Evolutionary conservation across 2,888 invertebrate species (phyloP), one percentile per base, ranked within the genome.

Genomic region (Campoplex nolae): DNA sequence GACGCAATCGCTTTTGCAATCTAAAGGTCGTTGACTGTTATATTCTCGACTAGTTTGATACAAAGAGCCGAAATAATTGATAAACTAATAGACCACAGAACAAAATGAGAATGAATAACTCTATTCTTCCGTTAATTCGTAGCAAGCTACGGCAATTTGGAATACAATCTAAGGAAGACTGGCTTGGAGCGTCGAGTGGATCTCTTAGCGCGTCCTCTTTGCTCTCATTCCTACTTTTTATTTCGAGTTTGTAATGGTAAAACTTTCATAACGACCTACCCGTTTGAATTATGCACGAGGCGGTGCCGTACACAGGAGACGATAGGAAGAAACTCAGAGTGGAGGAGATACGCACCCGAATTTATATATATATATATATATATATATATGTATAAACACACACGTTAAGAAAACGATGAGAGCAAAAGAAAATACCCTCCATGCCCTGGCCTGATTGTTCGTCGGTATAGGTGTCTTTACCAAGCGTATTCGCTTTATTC

Each of bases 121-220:
- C 18, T 48, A 58, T 67, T 79, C 38, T 62, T 86, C 76, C 75
- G 80, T 81, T 82, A 68, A 76, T 81, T 76, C 56, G 80, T 74
- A 78, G 87, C 70, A n/a, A 79, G 78, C 84, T 70, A 71, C 89
- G 85, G 91, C 92, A 92, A 93, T 92, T 92, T 91, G 90, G 90
- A 92, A 92, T 92, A 93, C 92, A 93, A 93, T 93, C 93, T 92
- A 91, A 93, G 91, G 92, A 92, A 92, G 91, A 90, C 91, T 89
- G 88, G 78, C 70, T 75, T 45, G 58, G 70, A 80, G 65, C 51
- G 73, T 45, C 56, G 67, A 35, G 23, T 51, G 62, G 68, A 54
- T 88, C 75, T 71, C 28, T 48, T 82, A 54, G 81, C 88, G 87
- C 87, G 86, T 88, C 83, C 79, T 9, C 85, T 83, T 84, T 83